A percentile compares a stretch with the other conserved stretches of the same genome.
phyloP scores from a whole-genome alignment of 2,113 vertebrate genomes.

The Coregonus clupeaformis region DNA sequence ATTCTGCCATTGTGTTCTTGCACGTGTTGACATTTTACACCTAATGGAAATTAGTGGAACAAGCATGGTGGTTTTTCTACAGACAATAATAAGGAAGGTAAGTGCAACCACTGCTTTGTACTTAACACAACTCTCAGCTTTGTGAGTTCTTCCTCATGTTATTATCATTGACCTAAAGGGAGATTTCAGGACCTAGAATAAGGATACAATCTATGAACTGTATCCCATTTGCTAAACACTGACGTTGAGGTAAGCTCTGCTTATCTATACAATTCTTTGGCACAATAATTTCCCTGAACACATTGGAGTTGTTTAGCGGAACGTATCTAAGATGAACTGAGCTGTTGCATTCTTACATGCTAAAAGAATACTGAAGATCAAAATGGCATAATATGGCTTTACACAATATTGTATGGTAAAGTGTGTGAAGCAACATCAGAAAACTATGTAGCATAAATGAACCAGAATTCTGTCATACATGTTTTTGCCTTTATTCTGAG shows the following conservation, averaged over 20 bases:
- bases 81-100: background rate
- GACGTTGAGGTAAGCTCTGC: conserved; percentile 10
- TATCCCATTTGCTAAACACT: conserved; percentile 1
- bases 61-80: background rate
- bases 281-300: conserved; percentile 42
- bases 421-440: background rate
- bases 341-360: background rate
- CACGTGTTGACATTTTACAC: background rate
- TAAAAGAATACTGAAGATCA: conserved; percentile 19
- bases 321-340: background rate
- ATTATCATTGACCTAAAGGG: background rate
- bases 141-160: background rate
- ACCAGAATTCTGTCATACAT: too few relatives aligned
- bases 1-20: background rate
- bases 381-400: conserved; percentile 13
- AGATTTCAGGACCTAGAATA: conserved; percentile 20
- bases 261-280: conserved; percentile 33
- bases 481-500: too few relatives aligned
- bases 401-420: background rate
- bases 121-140: background rate
- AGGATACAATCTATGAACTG: conserved; percentile 10
- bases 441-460: too few relatives aligned
- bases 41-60: too few relatives aligned
- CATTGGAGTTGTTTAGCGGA: conserved; percentile 1
- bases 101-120: background rate